phyloP scores from a whole-genome alignment of 2,113 vertebrate genomes.

The Papio anubis region DNA sequence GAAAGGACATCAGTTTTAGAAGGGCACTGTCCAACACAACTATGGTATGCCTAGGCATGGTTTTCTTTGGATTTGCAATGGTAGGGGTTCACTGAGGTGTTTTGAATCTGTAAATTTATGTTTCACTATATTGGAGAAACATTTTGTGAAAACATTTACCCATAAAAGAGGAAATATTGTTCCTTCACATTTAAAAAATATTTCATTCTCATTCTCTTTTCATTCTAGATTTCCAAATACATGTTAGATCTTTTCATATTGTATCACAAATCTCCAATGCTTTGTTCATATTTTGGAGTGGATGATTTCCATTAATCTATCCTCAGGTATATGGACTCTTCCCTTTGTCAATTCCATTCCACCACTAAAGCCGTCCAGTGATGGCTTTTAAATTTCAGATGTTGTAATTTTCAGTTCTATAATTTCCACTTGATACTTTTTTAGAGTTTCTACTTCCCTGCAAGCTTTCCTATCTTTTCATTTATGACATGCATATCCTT shows the following conservation, averaged over 20 bases:
- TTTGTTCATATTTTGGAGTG: neutral
- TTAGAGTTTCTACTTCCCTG: neutral
- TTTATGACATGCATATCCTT: neutral
- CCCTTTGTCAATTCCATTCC: neutral
- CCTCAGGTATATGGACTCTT: neutral
- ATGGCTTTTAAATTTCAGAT: neutral
- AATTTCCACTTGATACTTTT: neutral
- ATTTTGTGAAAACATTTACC: neutral
- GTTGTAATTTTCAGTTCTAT: neutral
- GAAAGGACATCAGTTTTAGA: neutral
- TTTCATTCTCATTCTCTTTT: neutral
- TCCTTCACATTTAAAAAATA: neutral
- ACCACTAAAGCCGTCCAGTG: neutral
- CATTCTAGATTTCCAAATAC: neutral
- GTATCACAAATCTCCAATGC: neutral
- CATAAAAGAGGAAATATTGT: neutral
- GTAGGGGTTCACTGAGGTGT: neutral
- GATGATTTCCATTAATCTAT: neutral
- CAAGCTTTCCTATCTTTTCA: neutral
- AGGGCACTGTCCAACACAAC: neutral
- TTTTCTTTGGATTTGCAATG: neutral
- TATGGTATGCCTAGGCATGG: neutral
- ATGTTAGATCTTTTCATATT: neutral
- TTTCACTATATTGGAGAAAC: neutral
- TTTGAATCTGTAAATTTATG: neutral